Conservation (phyloP, 2,797 vertebrate genomes). For the Sciaenops ocellatus region DNA sequence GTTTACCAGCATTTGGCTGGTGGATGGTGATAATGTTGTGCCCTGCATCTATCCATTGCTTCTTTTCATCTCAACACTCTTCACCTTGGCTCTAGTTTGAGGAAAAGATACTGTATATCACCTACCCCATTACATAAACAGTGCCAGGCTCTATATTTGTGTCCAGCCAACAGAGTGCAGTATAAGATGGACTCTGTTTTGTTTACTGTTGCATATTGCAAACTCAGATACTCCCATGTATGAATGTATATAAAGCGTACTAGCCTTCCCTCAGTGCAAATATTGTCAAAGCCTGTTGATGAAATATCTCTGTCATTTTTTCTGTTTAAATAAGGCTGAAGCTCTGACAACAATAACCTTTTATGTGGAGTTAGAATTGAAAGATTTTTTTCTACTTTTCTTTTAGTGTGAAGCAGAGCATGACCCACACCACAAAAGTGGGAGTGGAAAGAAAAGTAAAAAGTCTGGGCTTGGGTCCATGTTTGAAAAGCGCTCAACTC, state of each 20-base stretch:
- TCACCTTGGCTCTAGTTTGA: neutral
- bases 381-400: conserved; percentile 7
- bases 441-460: conserved; percentile 82
- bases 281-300: neutral
- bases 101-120: neutral
- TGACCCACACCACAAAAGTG: conserved; percentile 75
- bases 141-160: neutral
- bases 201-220: conserved; percentile 10
- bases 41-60: no score
- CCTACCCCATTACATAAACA: neutral
- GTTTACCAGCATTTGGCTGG: no score
- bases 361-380: conserved; percentile 13
- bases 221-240: conserved; percentile 1
- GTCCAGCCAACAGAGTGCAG: neutral
- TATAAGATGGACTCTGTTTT: neutral
- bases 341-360: neutral
- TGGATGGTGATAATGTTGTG: no score
- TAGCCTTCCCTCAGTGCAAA: neutral
- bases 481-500: conserved; percentile 85
- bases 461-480: conserved; percentile 83
- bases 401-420: conserved; percentile 78
- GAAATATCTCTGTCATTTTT: neutral
- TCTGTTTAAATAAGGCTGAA: neutral
- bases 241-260: neutral
- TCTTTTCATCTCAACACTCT: no score